Evolutionary conservation across 37 sponge, comb jelly and placozoan species (phyloP).

Genomic region (Geodia barretti): DNA sequence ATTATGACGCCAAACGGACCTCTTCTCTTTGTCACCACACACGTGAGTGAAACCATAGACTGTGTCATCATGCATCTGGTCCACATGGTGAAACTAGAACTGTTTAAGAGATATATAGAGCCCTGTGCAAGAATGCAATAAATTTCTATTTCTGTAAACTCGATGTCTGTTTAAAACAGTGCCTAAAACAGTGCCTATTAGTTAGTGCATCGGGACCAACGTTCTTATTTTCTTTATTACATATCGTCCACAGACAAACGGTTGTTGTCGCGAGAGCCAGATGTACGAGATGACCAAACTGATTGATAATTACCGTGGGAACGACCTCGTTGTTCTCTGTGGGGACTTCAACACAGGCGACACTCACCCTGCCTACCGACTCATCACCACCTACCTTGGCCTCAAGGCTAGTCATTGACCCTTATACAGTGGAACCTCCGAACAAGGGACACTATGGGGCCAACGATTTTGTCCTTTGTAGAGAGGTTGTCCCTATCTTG

Average conservation of each 20-base stretch:
- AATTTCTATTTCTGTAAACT: too few relatives aligned
- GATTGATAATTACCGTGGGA: conserved; percentile 42
- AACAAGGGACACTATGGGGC: not conserved
- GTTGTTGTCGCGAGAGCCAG: conserved; percentile 34
- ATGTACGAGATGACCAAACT: conserved; percentile 67
- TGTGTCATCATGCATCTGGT: too few relatives aligned
- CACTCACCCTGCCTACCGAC: conserved; percentile 38
- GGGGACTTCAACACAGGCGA: conserved; percentile 80
- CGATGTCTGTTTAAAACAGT: too few relatives aligned
- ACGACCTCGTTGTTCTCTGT: conserved; percentile 52
- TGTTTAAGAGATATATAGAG: not conserved
- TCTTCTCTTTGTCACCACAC: conserved; percentile 64
- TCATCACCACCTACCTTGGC: conserved; percentile 55
- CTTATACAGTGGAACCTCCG: not conserved
- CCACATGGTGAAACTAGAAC: not conserved
- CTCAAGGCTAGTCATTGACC: conserved; percentile 5
- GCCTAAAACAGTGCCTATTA: too few relatives aligned
- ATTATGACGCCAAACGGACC: conserved; percentile 48
- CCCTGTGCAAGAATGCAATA: too few relatives aligned
- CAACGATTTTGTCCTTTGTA: not conserved
- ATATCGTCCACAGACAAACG: conserved; percentile 48
- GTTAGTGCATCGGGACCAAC: too few relatives aligned
- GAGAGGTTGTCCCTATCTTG: not conserved
- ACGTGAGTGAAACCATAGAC: conserved; percentile 34
- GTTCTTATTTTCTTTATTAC: too few relatives aligned